phyloP scores from a whole-genome alignment of 1,140 invertebrate genomes.

The Goniozus legneri region DNA sequence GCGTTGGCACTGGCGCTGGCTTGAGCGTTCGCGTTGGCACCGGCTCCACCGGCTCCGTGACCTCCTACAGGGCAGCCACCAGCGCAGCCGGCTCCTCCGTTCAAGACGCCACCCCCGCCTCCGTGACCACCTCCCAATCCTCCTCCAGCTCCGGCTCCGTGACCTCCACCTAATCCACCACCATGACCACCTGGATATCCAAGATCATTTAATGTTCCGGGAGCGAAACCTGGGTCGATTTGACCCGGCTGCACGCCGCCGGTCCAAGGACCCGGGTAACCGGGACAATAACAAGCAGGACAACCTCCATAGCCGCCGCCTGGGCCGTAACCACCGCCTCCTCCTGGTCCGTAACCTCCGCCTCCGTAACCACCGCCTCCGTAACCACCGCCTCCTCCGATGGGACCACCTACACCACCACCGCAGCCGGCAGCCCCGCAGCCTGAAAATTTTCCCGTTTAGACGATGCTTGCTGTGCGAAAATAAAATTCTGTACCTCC shows the following conservation, averaged over 20 bases:
- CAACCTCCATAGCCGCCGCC: constrained; percentile 3
- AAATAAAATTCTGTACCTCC: too few relatives aligned
- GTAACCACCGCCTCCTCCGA: constrained; percentile 6
- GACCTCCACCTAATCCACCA: constrained; percentile 1
- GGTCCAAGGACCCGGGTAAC: too few relatives aligned
- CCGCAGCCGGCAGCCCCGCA: constrained; percentile 9
- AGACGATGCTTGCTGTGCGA: too few relatives aligned
- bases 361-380: constrained; percentile 11
- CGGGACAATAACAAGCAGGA: too few relatives aligned
- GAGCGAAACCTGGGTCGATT: too few relatives aligned
- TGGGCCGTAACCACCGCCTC: neutral
- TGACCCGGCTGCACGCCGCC: too few relatives aligned
- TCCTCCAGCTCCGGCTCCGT: neutral
- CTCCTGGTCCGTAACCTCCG: neutral
- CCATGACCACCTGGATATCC: neutral
- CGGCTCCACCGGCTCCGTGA: constrained; percentile 6
- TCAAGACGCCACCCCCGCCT: neutral
- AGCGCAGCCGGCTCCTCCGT: neutral
- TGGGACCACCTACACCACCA: constrained; percentile 2
- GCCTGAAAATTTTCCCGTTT: too few relatives aligned
- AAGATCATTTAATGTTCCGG: neutral
- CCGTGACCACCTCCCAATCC: neutral
- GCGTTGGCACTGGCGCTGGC: constrained; percentile 22
- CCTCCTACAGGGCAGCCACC: constrained; percentile 8
- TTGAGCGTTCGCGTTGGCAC: constrained; percentile 17